Evolutionary conservation across 1,140 invertebrate species (phyloP), one percentile per base, ranked within the genome.

Genomic region (Caenorhabditis tropicalis): DNA sequence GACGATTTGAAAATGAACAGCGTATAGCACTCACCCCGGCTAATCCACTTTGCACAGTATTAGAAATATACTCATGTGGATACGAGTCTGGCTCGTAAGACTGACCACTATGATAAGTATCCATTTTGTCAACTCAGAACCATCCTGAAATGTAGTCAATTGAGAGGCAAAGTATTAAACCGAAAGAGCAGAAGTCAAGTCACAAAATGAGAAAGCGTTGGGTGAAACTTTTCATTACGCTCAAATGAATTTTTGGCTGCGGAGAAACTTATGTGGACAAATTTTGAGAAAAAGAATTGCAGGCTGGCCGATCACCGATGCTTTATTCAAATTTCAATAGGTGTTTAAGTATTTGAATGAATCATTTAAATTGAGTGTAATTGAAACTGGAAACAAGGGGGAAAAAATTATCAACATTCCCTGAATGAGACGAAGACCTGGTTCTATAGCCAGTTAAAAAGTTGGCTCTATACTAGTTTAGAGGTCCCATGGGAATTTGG

Each of bases 21-120:
- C n/a, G n/a, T n/a, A n/a, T n/a, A n/a, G n/a, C n/a, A 81, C 81
- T 60, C 21, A 82, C 81, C 5, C 81, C 81, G n/a, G 81, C 81
- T 12, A 82, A 24, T 49, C 43, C 82, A 33, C 46, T 60, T 39
- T 46, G 82, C 6, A 65, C 82, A 16, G 82, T 74, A 21, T 27
- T 53, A 10, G 58, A 19, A n/a, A 70, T 82, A 36, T 48, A 82
- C 21, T 82, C 82, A n/a, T 74, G 65, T 43, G 65, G n/a, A 46
- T 74, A 74, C 65, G 36, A 74, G 36, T 74, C 65, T n/a, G 65
- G 19, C 21, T 74, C 65, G n/a, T 29, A 7, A 24, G 16, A 74
- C 36, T 74, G 65, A 27, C 65, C 65, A 74, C 36, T 74, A 19
- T 74, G 65, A 74, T 74, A 74, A 46, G 9, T 24, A 1, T 74